A percentile compares a stretch with the other conserved stretches of the same genome.
These are phyloP conservation scores for Chunga burmeisteri DNA, from an alignment of 2,113 vertebrate species.

Conservation along the genomic window DNA sequence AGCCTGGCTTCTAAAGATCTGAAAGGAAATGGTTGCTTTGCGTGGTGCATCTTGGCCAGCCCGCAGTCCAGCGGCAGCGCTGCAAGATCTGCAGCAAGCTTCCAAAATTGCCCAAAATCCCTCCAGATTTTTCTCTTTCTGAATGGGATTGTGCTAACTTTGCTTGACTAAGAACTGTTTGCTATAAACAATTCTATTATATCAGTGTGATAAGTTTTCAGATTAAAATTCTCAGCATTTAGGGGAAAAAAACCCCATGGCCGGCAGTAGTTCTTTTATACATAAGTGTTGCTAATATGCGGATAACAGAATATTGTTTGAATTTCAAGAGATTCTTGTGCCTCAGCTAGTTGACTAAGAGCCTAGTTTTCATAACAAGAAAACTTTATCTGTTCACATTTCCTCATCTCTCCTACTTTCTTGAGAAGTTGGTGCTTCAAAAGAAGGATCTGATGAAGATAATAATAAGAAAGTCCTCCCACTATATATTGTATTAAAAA, in stretches of 20 bases:
- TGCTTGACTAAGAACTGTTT: background rate
- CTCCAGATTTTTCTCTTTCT: background rate
- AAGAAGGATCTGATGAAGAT: background rate
- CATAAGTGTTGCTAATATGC: background rate
- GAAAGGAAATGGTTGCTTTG: background rate
- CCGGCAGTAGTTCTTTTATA: background rate
- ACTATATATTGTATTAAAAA: background rate
- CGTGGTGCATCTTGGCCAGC: background rate
- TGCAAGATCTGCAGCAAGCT: background rate
- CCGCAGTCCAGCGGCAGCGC: background rate
- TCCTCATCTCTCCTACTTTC: background rate
- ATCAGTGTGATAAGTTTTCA: background rate
- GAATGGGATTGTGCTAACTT: background rate
- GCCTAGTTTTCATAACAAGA: background rate
- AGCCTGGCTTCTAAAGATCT: background rate
- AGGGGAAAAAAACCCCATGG: background rate
- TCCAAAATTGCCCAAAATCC: background rate
- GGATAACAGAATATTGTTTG: background rate
- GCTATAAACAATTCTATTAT: background rate
- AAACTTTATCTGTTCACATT: background rate
- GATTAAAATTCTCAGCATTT: background rate
- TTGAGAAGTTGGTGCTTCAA: background rate
- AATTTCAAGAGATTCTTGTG: background rate
- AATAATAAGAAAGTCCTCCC: background rate
- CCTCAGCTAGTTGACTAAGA: background rate